A percentile compares a stretch with the other conserved stretches of the same genome.
Conservation (phyloP, 2,888 invertebrate genomes). For the Balanococcus diminutus region DNA sequence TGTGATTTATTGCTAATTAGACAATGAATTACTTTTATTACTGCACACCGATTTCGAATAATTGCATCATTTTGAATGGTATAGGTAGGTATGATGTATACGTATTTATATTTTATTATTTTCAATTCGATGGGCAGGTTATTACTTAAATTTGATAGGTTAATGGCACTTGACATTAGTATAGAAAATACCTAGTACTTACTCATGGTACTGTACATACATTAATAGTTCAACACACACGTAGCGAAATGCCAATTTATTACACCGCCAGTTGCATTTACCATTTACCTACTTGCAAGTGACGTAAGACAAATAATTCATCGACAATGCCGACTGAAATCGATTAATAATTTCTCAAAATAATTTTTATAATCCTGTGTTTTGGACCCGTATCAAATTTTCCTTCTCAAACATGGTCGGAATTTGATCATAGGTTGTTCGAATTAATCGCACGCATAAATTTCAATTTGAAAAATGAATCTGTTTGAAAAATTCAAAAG, state of each 20-base stretch:
- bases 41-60: background rate
- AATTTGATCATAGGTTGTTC: background rate
- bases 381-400: background rate
- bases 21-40: background rate
- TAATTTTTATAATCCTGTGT: background rate
- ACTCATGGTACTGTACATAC: background rate
- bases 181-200: background rate
- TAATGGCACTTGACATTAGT: background rate
- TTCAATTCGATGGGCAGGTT: background rate
- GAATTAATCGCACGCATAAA: too few species aligned
- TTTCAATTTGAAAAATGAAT: too few species aligned
- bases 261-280: background rate
- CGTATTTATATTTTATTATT: background rate
- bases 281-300: background rate
- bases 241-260: background rate
- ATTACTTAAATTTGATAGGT: constrained; percentile 5
- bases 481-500: background rate
- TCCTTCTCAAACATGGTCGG: background rate
- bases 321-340: background rate
- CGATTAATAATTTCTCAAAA: background rate
- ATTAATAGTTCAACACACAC: background rate
- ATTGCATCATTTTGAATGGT: background rate
- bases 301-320: background rate
- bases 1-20: background rate
- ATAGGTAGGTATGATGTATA: background rate